These are phyloP conservation scores for Oreortyx pictus DNA, from an alignment of 2,797 vertebrate genomes.

Conservation along the genomic window DNA sequence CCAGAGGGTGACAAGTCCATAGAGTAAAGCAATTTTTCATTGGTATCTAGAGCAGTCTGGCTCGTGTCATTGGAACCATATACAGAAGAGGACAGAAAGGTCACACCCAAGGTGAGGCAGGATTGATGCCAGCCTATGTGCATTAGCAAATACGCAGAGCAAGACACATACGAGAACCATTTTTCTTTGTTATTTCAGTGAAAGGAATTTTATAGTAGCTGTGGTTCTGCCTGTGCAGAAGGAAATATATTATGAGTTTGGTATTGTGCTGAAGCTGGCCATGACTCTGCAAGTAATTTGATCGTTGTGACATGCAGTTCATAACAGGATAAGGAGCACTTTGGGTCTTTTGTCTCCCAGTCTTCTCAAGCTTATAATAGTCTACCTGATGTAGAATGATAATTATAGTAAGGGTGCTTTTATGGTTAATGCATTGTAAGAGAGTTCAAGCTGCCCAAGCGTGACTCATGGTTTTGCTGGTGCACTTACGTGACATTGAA, in stretches of 20 bases:
- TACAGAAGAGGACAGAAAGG: neutral
- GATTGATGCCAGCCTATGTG: neutral
- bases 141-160: neutral
- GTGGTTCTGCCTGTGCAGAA: neutral
- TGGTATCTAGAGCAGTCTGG: neutral
- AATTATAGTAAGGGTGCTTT: neutral
- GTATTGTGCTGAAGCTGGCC: neutral
- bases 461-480: neutral
- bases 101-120: neutral
- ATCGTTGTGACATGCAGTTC: neutral
- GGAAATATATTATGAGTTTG: neutral
- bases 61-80: neutral
- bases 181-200: neutral
- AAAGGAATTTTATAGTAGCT: neutral
- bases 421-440: neutral
- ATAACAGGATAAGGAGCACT: neutral
- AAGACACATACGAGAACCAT: neutral
- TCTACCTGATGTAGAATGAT: neutral
- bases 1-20: neutral
- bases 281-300: neutral
- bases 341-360: neutral
- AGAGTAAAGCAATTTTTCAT: neutral
- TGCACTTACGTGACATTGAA: neutral
- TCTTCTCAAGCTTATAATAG: neutral
- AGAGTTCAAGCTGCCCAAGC: neutral